Percentiles rank a stretch among this genome's conserved stretches.
Evolutionary conservation across 2,797 vertebrate genomes (phyloP).

Genomic region (Fundulus diaphanus): DNA sequence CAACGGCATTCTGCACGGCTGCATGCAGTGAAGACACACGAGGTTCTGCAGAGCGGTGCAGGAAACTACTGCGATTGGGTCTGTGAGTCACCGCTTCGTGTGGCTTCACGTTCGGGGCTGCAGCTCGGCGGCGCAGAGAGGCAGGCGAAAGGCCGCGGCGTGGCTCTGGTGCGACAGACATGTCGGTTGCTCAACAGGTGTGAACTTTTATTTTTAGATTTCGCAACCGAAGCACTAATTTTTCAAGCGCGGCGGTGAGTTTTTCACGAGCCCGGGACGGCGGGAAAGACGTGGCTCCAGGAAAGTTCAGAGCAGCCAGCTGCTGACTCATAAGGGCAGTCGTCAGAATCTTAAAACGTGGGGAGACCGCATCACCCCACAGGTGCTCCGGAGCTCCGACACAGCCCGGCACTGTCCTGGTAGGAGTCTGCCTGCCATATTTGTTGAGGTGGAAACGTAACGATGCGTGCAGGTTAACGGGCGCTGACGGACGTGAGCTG

Average conservation of each 20-base stretch:
- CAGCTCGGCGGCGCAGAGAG: constrained; percentile 37
- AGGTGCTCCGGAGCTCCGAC: constrained; percentile 38
- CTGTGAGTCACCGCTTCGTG: constrained; percentile 55
- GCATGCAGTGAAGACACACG: constrained; percentile 65
- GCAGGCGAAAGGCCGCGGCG: constrained; percentile 18
- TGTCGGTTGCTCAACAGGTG: constrained; percentile 45
- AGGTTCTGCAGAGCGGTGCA: constrained; percentile 48
- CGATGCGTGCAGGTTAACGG: constrained; percentile 31
- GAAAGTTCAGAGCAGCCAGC: constrained; percentile 37
- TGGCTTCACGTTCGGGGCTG: constrained; percentile 50
- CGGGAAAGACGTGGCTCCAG: background rate
- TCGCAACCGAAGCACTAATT: constrained; percentile 3
- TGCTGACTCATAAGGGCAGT: constrained; percentile 58
- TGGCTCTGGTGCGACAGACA: constrained; percentile 12
- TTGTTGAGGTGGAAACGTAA: constrained; percentile 4
- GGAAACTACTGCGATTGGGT: constrained; percentile 40
- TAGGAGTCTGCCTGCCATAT: background rate
- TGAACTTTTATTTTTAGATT: constrained; percentile 37
- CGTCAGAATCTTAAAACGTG: constrained; percentile 41
- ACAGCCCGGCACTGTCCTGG: background rate
- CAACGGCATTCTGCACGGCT: constrained; percentile 74
- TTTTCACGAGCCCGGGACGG: constrained; percentile 21
- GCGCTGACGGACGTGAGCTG: constrained; percentile 24
- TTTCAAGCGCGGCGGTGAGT: background rate
- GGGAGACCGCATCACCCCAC: constrained; percentile 27